Percentiles rank a stretch among this genome's conserved stretches.
These are phyloP conservation scores for Smutsia gigantea DNA, from an alignment of 2,797 vertebrate species.

Conservation along the genomic window DNA sequence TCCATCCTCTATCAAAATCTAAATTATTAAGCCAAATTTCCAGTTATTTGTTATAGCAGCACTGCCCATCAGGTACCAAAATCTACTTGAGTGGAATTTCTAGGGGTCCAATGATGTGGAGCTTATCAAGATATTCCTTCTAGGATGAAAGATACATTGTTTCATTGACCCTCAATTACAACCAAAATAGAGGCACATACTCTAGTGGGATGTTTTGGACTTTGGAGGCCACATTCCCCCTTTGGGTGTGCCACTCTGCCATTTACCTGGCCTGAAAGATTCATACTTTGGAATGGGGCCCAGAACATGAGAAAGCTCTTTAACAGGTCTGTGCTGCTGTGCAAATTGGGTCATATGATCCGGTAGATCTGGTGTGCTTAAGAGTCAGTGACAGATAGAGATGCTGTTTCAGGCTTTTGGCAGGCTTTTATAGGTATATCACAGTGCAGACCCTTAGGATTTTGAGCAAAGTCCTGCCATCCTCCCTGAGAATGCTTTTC, in stretches of 20 bases:
- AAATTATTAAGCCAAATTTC: background rate
- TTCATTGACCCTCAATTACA: background rate
- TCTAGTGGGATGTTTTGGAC: too few relatives aligned
- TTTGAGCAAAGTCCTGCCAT: background rate
- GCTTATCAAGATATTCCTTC: background rate
- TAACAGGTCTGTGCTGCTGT: fast-evolving
- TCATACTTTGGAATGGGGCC: background rate
- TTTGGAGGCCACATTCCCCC: too few relatives aligned
- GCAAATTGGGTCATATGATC: fast-evolving
- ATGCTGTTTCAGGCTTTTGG: background rate
- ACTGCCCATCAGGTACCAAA: background rate
- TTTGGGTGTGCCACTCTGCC: background rate
- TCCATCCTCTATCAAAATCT: background rate
- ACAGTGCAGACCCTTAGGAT: background rate
- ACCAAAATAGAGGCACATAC: background rate
- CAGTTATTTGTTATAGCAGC: background rate
- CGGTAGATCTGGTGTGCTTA: background rate
- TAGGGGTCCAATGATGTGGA: background rate
- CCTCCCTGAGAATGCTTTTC: background rate
- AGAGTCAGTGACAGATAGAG: background rate
- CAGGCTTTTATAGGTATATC: background rate
- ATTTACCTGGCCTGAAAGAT: background rate
- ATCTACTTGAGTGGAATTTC: background rate
- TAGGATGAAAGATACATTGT: background rate
- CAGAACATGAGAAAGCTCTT: background rate